Conservation (phyloP, 2,888 invertebrate species). For the Unio pictorum region DNA sequence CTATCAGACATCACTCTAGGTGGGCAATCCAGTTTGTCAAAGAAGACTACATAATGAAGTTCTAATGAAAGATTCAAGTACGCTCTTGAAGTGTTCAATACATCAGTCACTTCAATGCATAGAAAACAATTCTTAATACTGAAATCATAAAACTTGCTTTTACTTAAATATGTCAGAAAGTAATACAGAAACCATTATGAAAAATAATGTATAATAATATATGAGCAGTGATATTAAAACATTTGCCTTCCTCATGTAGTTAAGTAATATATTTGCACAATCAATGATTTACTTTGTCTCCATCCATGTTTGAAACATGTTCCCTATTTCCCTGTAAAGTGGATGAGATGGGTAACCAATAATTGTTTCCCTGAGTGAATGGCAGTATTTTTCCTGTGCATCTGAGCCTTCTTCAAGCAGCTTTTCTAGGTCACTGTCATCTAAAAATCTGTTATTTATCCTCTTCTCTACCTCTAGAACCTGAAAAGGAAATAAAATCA, state of each 20-base stretch:
- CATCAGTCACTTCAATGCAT: neutral
- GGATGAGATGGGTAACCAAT: conserved; percentile 65
- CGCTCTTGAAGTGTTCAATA: no score
- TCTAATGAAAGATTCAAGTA: no score
- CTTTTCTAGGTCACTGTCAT: conserved; percentile 39
- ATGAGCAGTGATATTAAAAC: neutral
- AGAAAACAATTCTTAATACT: conserved; percentile 1
- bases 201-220: no score
- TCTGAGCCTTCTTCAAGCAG: conserved; percentile 29
- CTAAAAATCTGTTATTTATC: conserved; percentile 44
- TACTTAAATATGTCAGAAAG: neutral
- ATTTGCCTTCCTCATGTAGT: neutral
- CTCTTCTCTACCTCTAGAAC: conserved; percentile 47
- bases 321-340: conserved; percentile 57
- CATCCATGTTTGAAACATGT: conserved; percentile 61
- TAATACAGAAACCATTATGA: neutral
- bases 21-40: no score
- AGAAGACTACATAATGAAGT: no score
- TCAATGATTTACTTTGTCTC: conserved; percentile 40
- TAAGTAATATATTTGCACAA: neutral
- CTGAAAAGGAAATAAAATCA: conserved; percentile 23
- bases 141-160: neutral
- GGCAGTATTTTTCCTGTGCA: conserved; percentile 8
- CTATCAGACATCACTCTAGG: no score
- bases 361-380: conserved; percentile 41